Conservation (phyloP, 2,888 invertebrate species). For the Sepiola atlantica region DNA sequence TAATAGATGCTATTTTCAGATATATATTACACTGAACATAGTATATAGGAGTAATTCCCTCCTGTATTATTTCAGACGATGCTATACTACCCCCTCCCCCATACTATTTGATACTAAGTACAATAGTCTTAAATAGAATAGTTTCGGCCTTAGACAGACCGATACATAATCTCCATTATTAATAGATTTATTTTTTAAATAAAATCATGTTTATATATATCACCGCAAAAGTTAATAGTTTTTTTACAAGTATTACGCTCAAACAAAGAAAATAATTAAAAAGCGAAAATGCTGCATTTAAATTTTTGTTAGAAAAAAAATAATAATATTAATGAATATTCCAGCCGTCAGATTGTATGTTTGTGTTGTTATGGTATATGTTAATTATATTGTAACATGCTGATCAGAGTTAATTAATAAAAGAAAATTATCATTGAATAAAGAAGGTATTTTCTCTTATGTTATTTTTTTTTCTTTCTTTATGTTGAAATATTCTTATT, state of each 20-base stretch:
- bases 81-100: no score
- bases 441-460: background rate
- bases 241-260: background rate
- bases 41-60: no score
- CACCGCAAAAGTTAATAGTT: background rate
- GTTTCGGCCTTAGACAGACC: no score
- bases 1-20: no score
- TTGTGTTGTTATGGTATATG: background rate
- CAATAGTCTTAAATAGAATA: no score
- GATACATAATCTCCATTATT: no score
- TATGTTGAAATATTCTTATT: background rate
- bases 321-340: background rate
- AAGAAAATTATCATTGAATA: background rate
- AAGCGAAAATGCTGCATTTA: background rate
- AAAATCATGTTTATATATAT: no score
- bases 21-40: no score
- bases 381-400: background rate
- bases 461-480: background rate
- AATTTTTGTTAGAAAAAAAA: background rate
- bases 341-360: background rate
- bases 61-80: no score
- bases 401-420: background rate
- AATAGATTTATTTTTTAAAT: no score
- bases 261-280: background rate
- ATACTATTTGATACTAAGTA: no score